Percentiles rank a stretch among this genome's conserved stretches.
These are phyloP conservation scores for Suricata suricatta DNA, from an alignment of 2,113 vertebrate genomes.

Conservation along the genomic window DNA sequence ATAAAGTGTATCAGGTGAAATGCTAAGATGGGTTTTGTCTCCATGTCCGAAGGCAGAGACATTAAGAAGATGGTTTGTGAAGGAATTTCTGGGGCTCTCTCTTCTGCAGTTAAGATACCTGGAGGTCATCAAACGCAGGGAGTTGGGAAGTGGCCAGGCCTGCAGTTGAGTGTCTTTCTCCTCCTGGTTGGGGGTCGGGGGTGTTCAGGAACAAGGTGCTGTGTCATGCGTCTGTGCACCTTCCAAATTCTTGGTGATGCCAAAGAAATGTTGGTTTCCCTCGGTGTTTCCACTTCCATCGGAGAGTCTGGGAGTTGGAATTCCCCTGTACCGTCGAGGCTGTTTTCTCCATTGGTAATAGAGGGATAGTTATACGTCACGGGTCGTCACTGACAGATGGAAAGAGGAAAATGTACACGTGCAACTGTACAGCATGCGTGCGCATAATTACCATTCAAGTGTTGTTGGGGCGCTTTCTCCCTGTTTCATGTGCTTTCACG, in stretches of 20 bases:
- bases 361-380: rapidly evolving
- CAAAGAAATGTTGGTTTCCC: too few relatives aligned
- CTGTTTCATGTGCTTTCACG: not conserved
- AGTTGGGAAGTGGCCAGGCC: not conserved
- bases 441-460: rapidly evolving
- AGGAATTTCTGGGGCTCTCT: not conserved
- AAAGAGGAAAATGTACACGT: not conserved
- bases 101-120: not conserved
- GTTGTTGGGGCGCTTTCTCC: rapidly evolving
- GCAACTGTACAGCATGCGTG: not conserved
- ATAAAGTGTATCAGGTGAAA: rapidly evolving
- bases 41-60: not conserved
- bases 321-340: too few relatives aligned
- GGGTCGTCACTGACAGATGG: not conserved
- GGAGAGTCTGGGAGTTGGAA: too few relatives aligned
- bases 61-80: not conserved
- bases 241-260: not conserved
- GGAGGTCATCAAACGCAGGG: not conserved
- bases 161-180: too few relatives aligned
- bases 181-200: too few relatives aligned
- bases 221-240: rapidly evolving
- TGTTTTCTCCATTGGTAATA: rapidly evolving
- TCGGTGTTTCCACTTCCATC: too few relatives aligned
- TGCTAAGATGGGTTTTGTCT: rapidly evolving
- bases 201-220: not conserved